Evolutionary conservation across 2,888 invertebrate species (phyloP), one percentile per base, ranked within the genome.

Genomic region (Mactromeris polynyma): DNA sequence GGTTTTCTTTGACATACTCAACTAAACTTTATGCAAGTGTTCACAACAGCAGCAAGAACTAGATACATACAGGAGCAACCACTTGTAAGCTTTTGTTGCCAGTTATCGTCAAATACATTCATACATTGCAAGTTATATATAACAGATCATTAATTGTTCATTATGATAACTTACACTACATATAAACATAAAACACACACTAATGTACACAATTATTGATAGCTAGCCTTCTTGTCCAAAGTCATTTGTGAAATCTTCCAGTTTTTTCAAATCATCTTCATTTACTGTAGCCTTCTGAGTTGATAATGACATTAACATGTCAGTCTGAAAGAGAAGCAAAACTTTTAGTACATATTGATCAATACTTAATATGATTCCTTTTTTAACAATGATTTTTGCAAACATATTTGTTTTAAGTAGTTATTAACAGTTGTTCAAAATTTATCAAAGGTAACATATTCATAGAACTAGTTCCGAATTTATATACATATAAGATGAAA

Each of bases 211-310:
- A 73, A 11, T 9, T 73, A 33, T 7, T 73, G 19, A 31, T 36
- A 33, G 64, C 87, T 90, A 92, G 90, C 99, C 99, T 97, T 99
- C 99, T 97, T 99, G 99, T 51, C 99, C 99, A 97, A 99, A 99
- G 97, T 99, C 99, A 96, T 98, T 98, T 97, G 98, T 99, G 97
- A 99, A 99, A 97, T 99, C 98, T 96, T 98, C 98, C 96, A 99
- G 97, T 97, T 98, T 99, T 64, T 97, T 97, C 97, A 99, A 98
- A 97, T 99, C 99, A 33, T 99, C 98, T 91, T 99, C 98, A 96
- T 99, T 99, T 2, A 99, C 99, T 14, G 99, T 99, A 33, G 99
- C 99, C 97, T 99, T 99, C 80, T 99, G 98, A 91, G 98, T 99
- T 11, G 98, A 98, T 94, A 99, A 97, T 0, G 99, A 99, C 95